Evolutionary conservation across 1,140 invertebrate genomes (phyloP), one percentile per base, ranked within the genome.

Genomic region (Heliothis virescens): DNA sequence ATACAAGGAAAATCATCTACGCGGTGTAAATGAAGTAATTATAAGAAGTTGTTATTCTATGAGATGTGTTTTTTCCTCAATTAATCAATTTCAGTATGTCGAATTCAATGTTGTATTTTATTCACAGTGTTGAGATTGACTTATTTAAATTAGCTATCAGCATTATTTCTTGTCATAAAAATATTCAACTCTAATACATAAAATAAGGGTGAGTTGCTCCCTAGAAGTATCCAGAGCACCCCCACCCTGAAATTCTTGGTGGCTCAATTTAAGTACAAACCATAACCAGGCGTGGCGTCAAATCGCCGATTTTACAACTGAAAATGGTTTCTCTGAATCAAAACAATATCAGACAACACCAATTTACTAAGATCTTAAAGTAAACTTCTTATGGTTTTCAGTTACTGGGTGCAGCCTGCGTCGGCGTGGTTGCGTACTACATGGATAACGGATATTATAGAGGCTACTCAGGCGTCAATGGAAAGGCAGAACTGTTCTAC

Each of bases 371-470:
- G 16, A 26, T 57, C 16, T 34, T 29, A 10, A 71, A 26, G 13
- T 29, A 1, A 26, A 4, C 16, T 21, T 57, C 29, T 55, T 72
- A 55, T 57, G 67, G n/a, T n/a, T 96, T 96, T 79, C 94, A 98
- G 98, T 89, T 97, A 16, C 89, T 98, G 81, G 97, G 97, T 1
- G 95, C 96, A 29, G 96, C 97, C 13, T 96, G 96, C 69, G 96
- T 98, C 16, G 96, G 96, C 7, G 93, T 98, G 13, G 92, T 96
- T 11, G 95, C 96, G 0, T 96, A 97, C 83, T 96, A 97, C 86
- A 95, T 95, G 55, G 91, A 94, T 48, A 82, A 86, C 0, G 76
- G 82, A 15, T 41, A 41, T 9, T 41, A 41, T 41, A 41, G 34
- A 41, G 85, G 82, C 26, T 87, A 87, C 69, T 74, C 55, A 0